Evolutionary conservation across 2,797 vertebrate genomes (phyloP).

Genomic region (Calcarius lapponicus): DNA sequence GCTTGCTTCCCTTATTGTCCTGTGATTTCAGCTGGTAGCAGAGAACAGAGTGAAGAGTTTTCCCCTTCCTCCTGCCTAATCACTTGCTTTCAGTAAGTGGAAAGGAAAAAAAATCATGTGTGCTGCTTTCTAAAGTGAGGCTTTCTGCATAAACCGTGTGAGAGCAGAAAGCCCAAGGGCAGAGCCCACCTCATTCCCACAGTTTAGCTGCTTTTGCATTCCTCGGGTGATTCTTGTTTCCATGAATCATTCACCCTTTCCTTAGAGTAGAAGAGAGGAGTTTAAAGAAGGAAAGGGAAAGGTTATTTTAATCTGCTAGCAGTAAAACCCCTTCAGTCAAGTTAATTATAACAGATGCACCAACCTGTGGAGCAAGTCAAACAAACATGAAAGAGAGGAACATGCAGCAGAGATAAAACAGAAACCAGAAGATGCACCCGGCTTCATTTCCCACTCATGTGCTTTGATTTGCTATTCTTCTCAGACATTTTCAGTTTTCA

Average conservation of each 20-base stretch:
- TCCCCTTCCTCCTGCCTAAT: background rate
- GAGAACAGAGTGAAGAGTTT: background rate
- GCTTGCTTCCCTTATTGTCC: background rate
- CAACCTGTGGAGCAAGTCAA: conserved; percentile 13
- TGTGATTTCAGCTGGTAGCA: background rate
- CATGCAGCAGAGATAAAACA: background rate
- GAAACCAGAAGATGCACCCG: background rate
- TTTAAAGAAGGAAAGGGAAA: conserved; percentile 4
- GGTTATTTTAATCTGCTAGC: conserved; percentile 3
- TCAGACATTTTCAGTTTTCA: background rate
- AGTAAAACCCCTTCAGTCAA: background rate
- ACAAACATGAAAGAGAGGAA: conserved; percentile 27
- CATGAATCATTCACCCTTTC: background rate
- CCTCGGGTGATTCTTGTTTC: background rate
- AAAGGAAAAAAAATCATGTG: background rate
- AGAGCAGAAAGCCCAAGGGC: background rate
- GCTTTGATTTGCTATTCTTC: conserved; percentile 17
- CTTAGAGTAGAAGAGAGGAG: background rate
- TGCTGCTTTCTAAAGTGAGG: background rate
- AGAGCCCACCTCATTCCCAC: background rate
- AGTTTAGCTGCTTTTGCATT: background rate
- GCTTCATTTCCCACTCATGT: background rate
- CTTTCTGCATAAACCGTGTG: background rate
- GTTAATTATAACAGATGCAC: background rate
- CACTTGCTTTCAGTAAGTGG: background rate